Conservation (phyloP, 2,113 vertebrate species). For the Charadrius vociferus region DNA sequence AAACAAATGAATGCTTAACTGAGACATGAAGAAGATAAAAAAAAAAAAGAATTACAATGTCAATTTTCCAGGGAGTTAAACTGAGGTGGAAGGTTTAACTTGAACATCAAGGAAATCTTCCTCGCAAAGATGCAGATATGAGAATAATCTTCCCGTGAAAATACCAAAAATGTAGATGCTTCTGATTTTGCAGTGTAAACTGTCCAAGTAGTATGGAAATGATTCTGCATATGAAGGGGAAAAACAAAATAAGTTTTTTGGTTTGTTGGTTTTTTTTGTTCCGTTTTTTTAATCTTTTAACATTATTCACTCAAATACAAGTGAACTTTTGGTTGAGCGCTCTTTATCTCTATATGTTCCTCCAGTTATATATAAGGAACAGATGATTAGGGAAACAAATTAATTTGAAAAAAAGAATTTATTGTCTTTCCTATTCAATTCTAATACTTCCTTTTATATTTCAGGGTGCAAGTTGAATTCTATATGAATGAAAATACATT, state of each 20-base stretch:
- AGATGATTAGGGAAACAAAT: neutral
- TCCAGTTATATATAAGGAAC: neutral
- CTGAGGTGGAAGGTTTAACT: neutral
- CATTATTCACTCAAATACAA: neutral
- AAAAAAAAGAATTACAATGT: neutral
- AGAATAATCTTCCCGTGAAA: neutral
- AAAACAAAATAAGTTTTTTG: neutral
- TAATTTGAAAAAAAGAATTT: neutral
- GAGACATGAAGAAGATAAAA: neutral
- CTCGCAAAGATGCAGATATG: neutral
- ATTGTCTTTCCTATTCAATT: neutral
- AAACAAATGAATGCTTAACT: neutral
- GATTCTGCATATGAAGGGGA: neutral
- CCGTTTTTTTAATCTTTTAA: neutral
- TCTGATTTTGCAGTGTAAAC: neutral
- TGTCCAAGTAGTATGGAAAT: neutral
- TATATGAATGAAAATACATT: slow-evolving; percentile 88
- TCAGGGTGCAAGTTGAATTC: slow-evolving; percentile 88
- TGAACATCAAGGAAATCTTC: neutral
- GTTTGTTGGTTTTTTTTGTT: neutral
- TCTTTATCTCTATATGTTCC: neutral
- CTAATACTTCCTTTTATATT: slow-evolving; percentile 63
- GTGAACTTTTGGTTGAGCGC: neutral
- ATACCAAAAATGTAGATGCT: neutral
- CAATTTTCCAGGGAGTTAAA: neutral